Base-by-base conservation (phyloP, 2,888 invertebrate species). In the Anodontia alba region DNA sequence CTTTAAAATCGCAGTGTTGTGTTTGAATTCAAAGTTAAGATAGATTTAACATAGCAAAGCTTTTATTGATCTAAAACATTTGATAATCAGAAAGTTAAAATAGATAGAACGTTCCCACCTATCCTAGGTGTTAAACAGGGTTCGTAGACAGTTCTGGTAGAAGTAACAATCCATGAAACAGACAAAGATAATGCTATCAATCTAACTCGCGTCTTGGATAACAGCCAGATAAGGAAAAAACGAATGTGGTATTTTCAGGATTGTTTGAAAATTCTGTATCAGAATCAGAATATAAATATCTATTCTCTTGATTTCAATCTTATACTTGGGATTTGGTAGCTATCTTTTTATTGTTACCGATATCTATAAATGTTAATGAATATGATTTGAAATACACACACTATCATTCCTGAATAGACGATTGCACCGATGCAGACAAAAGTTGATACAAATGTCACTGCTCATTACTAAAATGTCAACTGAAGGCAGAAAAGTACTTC, bases 121-220 rank as follows among this genome's bases (percentile, higher is more conserved):
- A 54, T 54, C 54, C 26, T 54, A 54, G 23, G 54, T 54, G 54
- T 54, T 23, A 54, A 23, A 62, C 62, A 62, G 33, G 33, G 62
- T 62, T 62, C 62, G 17, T 33, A 33, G 62, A 62, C 62, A 33
- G 62, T 33, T 62, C 33, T 23, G 29, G 7, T 29, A 33, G 23
- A 33, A 33, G 62, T 62, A 62, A 62, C 62, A 33, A 62, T 17
- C 62, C 62, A 20, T 62, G 62, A 33, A 62, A 33, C 62, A 62
- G 62, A 33, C 17, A 2, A 3, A 33, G 33, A 62, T 62, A 62
- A 2, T 17, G 62, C 62, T 62, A 33, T 62, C 62, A 33, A 31
- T 62, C 62, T 31, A 17, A 1, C 62, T 62, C 1, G 12, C 10
- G 31, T 62, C 3, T 20, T 62, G 62, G 62, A 62, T 33, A 62